These are phyloP conservation scores for Leucophenga varia DNA, from an alignment of 1,140 invertebrate species.

Conservation along the genomic window DNA sequence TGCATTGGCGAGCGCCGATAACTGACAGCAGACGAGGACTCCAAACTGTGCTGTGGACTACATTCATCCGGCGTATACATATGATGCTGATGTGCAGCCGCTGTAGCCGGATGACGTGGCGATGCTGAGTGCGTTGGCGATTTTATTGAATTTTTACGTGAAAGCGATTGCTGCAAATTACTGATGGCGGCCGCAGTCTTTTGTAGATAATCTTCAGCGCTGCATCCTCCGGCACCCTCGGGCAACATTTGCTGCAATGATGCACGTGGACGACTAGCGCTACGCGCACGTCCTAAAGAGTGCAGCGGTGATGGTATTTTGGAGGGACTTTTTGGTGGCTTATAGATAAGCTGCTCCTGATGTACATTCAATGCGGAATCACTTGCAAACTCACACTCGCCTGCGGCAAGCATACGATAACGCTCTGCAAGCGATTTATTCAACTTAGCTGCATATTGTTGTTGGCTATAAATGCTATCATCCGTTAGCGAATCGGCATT, in stretches of 20 bases:
- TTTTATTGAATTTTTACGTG: constrained; percentile 47
- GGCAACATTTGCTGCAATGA: constrained; percentile 22
- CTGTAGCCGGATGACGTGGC: constrained; percentile 19
- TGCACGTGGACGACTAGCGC: constrained; percentile 56
- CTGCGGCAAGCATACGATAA: constrained; percentile 33
- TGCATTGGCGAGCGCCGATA: constrained; percentile 43
- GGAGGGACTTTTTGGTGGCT: constrained; percentile 64
- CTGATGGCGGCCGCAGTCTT: constrained; percentile 70
- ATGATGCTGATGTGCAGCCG: constrained; percentile 2
- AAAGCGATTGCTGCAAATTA: constrained; percentile 60
- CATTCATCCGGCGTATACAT: constrained; percentile 8
- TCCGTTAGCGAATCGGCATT: constrained; percentile 40
- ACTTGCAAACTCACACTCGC: constrained; percentile 50
- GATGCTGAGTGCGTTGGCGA: constrained; percentile 33
- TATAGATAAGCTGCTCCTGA: constrained; percentile 44
- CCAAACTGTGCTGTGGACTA: constrained; percentile 48
- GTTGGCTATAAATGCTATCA: constrained; percentile 44
- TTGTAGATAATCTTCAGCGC: constrained; percentile 60
- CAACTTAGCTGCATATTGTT: constrained; percentile 35
- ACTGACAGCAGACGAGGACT: constrained; percentile 22
- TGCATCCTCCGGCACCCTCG: not conserved
- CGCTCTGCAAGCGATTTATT: constrained; percentile 42
- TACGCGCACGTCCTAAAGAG: constrained; percentile 58
- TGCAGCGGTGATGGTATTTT: constrained; percentile 66
- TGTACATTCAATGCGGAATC: constrained; percentile 49